These are phyloP conservation scores for Alsophila aescularia DNA, from an alignment of 2,888 invertebrate genomes.

Conservation along the genomic window DNA sequence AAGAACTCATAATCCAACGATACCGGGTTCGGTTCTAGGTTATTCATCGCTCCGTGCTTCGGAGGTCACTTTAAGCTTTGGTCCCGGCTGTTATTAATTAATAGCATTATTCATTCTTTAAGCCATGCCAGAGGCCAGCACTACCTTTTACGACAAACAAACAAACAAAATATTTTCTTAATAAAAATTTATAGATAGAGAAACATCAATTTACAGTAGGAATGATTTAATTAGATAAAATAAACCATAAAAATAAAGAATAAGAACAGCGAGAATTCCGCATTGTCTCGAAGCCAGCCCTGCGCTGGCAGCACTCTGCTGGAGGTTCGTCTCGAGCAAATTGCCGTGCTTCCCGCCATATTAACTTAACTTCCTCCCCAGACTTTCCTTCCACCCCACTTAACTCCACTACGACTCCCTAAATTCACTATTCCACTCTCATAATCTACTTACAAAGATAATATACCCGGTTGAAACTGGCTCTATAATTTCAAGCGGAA, in stretches of 20 bases:
- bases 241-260: conserved; percentile 17
- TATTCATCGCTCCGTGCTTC: no score
- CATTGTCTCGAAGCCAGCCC: conserved; percentile 57
- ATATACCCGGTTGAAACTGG: conserved; percentile 39
- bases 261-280: conserved; percentile 18
- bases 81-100: no score
- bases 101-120: no score
- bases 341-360: conserved; percentile 81
- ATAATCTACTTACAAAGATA: conserved; percentile 51
- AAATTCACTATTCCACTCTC: conserved; percentile 51
- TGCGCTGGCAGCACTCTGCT: conserved; percentile 66
- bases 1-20: no score
- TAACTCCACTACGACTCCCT: conserved; percentile 48
- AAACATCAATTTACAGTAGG: conserved; percentile 8
- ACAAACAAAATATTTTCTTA: not conserved
- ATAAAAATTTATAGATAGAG: not conserved
- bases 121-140: no score
- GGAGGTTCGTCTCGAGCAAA: conserved; percentile 80
- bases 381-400: conserved; percentile 40
- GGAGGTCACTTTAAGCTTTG: no score
- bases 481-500: conserved; percentile 21
- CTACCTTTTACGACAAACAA: no score
- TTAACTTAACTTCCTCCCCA: conserved; percentile 74
- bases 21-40: no score
- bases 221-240: conserved; percentile 6